phyloP scores from a whole-genome alignment of 2,113 vertebrate genomes.

The Oryzias celebensis region DNA sequence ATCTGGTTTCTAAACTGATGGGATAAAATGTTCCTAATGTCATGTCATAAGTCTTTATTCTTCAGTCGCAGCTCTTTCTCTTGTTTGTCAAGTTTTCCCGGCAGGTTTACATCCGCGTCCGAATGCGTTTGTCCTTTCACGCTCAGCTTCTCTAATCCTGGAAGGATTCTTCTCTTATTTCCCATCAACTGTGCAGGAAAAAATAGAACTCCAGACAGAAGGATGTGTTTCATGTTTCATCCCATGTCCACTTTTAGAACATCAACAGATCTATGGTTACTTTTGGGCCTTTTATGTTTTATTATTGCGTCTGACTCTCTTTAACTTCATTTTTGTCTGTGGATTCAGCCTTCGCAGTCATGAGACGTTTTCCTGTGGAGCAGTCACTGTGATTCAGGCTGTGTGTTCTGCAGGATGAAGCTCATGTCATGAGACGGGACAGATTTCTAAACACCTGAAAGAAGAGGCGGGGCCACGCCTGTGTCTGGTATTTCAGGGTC shows the following conservation, averaged over 20 bases:
- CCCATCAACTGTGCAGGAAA: constrained; percentile 28
- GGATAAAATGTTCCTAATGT: too few species aligned
- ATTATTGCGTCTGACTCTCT: constrained; percentile 30
- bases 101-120: not conserved
- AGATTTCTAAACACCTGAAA: constrained; percentile 45
- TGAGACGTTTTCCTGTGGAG: constrained; percentile 35
- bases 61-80: too few species aligned
- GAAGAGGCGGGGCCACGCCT: not conserved
- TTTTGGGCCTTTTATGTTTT: not conserved
- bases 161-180: constrained; percentile 37
- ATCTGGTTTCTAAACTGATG: too few species aligned
- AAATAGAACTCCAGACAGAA: constrained; percentile 48
- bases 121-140: constrained; percentile 14
- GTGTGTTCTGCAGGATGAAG: constrained; percentile 34
- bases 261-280: constrained; percentile 5
- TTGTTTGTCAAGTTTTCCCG: not conserved
- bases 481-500: constrained; percentile 11
- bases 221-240: constrained; percentile 34
- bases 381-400: constrained; percentile 45
- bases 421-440: constrained; percentile 29
- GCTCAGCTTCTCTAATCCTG: constrained; percentile 35
- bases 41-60: too few species aligned
- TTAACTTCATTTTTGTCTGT: constrained; percentile 20
- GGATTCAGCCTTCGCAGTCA: constrained; percentile 46
- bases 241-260: constrained; percentile 28